Evolutionary conservation across 2,888 invertebrate genomes (phyloP), one percentile per base, ranked within the genome.

Genomic region (Oscheius sp.): DNA sequence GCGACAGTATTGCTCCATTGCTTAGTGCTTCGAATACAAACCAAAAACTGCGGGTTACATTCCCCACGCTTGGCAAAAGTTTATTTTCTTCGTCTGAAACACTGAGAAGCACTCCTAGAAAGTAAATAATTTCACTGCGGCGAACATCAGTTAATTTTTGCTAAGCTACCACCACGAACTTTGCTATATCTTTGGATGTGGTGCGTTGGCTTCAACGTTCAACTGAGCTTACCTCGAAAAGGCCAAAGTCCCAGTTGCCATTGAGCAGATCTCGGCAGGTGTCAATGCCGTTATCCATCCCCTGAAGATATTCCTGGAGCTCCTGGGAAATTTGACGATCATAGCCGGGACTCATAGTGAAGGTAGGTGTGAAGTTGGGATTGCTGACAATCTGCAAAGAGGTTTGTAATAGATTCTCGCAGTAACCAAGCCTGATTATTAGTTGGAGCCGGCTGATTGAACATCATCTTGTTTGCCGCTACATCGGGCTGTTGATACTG

Each of bases 261-360:
- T 11, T 58, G 35, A 82, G 66, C 50, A 81, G 37, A 59, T 81
- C 80, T 2, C 82, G 70, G 63, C 86, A 81, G 21, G 80, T 83
- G 62, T 86, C 86, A 48, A 86, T 81, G 9, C 70, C 65, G 9
- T 65, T 55, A 48, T 86, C 86, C 21, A 81, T 75, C 5, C 84
- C 84, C 32, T 59, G 76, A n/a, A 86, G 70, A 65, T 86, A 86
- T 2, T 85, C 83, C 71, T 84, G 76, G 35, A 82, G 51, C 60
- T 84, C 84, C 21, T 76, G 71, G 2, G 81, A 79, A 10, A 81
- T 70, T 58, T 82, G 81, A 4, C 79, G 62, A 35, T 84, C 84
- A 9, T 82, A 51, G 1, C 79, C 74, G 11, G 82, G 80, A 9
- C 79, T 76, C 55, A 83, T 58, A 11, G 68, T 65, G n/a, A 84